Evolutionary conservation across 2,797 vertebrate genomes (phyloP).

Genomic region (Dromococcyx pavoninus): DNA sequence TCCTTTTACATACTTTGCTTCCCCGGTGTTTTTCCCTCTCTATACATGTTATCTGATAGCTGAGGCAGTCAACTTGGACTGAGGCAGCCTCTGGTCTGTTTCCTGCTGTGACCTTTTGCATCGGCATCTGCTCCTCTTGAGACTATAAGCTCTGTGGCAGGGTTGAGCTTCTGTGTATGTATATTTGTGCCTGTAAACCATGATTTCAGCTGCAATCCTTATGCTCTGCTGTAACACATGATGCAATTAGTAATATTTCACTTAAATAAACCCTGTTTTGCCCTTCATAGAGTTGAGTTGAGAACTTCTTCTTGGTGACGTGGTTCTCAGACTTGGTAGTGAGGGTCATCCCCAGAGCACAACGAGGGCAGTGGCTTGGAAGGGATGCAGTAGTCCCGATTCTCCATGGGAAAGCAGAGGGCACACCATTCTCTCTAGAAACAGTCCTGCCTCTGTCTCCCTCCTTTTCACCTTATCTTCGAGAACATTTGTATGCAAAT

Average conservation of each 20-base stretch:
- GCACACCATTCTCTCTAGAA: background rate
- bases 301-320: background rate
- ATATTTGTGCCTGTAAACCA: background rate
- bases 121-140: background rate
- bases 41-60: background rate
- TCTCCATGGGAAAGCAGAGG: constrained; percentile 1
- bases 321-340: background rate
- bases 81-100: background rate
- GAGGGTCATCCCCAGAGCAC: background rate
- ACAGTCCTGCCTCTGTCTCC: background rate
- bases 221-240: background rate
- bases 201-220: background rate
- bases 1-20: background rate
- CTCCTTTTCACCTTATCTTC: background rate
- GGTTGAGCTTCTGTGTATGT: background rate
- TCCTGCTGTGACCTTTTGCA: background rate
- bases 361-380: background rate
- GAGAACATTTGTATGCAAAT: background rate
- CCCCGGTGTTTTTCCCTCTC: background rate
- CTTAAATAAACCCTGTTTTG: background rate
- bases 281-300: background rate
- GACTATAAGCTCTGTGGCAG: background rate
- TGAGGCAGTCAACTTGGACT: background rate
- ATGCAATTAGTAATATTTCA: background rate
- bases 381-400: background rate